Evolutionary conservation across 2,797 vertebrate species (phyloP).

Genomic region (Thaleichthys pacificus): DNA sequence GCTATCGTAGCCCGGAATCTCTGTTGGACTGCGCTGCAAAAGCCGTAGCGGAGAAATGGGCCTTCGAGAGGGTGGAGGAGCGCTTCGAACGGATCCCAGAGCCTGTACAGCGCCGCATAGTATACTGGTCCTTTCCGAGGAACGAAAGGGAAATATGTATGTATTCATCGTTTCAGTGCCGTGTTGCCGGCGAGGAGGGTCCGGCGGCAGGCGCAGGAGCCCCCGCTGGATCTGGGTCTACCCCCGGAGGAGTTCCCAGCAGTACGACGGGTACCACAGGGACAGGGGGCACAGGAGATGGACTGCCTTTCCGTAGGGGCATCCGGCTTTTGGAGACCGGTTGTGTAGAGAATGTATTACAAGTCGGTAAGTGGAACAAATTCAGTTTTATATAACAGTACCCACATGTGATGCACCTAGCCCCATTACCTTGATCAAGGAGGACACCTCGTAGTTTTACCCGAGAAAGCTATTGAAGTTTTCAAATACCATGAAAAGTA

Average conservation of each 20-base stretch:
- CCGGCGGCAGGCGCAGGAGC: conserved; percentile 61
- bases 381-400: not conserved
- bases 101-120: conserved; percentile 96
- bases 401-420: not conserved
- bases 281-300: conserved; percentile 79
- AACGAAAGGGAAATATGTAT: conserved; percentile 98
- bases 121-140: conserved; percentile 96
- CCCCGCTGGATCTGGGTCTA: conserved; percentile 62
- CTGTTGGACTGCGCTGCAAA: conserved; percentile 95
- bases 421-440: not conserved
- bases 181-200: conserved; percentile 81
- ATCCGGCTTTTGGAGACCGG: conserved; percentile 94
- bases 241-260: conserved; percentile 68
- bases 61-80: conserved; percentile 96
- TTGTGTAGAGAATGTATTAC: conserved; percentile 95
- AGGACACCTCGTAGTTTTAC: not conserved
- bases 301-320: conserved; percentile 91
- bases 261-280: conserved; percentile 62
- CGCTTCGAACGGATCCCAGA: conserved; percentile 97
- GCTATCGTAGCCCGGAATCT: conserved; percentile 85
- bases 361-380: conserved; percentile 90
- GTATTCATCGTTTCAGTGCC: conserved; percentile 96
- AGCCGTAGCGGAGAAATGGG: conserved; percentile 95
- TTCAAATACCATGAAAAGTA: conserved; percentile 59
- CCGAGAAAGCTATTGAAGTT: conserved; percentile 64